Conservation (phyloP, 2,888 invertebrate species). For the Temnothorax unifasciatus region DNA sequence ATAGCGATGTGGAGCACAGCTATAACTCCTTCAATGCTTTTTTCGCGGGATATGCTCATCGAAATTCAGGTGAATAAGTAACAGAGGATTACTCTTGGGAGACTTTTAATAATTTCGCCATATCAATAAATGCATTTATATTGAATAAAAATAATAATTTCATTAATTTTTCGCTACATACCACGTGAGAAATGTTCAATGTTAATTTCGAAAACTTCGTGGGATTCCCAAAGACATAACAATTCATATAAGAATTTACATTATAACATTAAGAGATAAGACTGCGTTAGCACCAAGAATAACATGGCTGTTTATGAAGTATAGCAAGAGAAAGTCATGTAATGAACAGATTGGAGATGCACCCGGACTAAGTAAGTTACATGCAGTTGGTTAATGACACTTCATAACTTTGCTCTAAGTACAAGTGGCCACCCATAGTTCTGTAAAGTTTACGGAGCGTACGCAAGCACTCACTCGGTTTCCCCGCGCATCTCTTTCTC, state of each 20-base stretch:
- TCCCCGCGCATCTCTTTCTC: conserved; percentile 38
- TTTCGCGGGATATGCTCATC: conserved; percentile 35
- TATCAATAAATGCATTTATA: conserved; percentile 34
- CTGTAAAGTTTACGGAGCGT: conserved; percentile 68
- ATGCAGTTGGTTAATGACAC: conserved; percentile 68
- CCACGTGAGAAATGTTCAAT: not conserved
- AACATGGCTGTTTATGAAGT: conserved; percentile 33
- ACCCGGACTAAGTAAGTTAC: conserved; percentile 55
- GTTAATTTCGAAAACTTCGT: not conserved
- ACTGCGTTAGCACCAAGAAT: conserved; percentile 4
- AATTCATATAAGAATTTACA: not conserved
- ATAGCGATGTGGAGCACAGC: conserved; percentile 24
- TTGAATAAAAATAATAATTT: conserved; percentile 17
- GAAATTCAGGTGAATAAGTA: conserved; percentile 48
- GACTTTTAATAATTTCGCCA: not conserved
- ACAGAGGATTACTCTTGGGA: conserved; percentile 26
- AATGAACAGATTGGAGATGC: conserved; percentile 47
- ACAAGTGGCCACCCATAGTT: conserved; percentile 67
- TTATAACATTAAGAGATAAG: conserved; percentile 12
- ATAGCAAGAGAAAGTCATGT: conserved; percentile 46
- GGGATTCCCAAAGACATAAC: not conserved
- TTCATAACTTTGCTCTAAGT: conserved; percentile 65
- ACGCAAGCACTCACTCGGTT: conserved; percentile 50
- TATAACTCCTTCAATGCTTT: conserved; percentile 47
- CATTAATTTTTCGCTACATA: not conserved